A percentile compares a stretch with the other conserved stretches of the same genome.
Conservation (phyloP, 2,113 vertebrate species). For the Salvator merianae region DNA sequence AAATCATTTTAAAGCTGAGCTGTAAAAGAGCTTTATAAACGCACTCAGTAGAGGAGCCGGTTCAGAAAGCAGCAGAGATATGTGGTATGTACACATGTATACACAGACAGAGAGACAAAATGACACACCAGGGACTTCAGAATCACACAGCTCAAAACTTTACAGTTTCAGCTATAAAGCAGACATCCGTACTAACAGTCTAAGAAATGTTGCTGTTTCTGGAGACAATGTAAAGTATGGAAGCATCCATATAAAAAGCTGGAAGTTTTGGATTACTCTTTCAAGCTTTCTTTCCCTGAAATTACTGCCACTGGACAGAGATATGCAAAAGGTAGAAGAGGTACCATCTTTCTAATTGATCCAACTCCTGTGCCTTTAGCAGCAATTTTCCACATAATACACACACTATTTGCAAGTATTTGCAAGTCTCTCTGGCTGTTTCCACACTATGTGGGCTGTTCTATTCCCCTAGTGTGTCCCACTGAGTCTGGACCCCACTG, state of each 20-base stretch:
- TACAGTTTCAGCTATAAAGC: constrained; percentile 9
- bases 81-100: not conserved
- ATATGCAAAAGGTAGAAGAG: not conserved
- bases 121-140: not conserved
- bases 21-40: not conserved
- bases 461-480: no score
- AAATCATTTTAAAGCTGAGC: constrained; percentile 3
- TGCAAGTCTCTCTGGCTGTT: not conserved
- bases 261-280: not conserved
- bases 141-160: not conserved
- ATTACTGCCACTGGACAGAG: not conserved
- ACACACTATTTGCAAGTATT: not conserved
- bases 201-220: not conserved
- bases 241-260: not conserved
- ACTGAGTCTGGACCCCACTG: no score
- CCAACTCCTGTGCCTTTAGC: not conserved
- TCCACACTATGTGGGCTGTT: no score
- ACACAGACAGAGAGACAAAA: not conserved
- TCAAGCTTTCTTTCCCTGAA: not conserved
- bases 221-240: not conserved
- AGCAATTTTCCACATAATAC: not conserved
- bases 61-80: not conserved
- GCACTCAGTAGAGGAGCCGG: not conserved
- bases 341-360: not conserved
- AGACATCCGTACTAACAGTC: constrained; percentile 8